Percentiles rank a stretch among this genome's conserved stretches.
Evolutionary conservation across 2,888 invertebrate genomes (phyloP).

Genomic region (Platerodrilus igneus): DNA sequence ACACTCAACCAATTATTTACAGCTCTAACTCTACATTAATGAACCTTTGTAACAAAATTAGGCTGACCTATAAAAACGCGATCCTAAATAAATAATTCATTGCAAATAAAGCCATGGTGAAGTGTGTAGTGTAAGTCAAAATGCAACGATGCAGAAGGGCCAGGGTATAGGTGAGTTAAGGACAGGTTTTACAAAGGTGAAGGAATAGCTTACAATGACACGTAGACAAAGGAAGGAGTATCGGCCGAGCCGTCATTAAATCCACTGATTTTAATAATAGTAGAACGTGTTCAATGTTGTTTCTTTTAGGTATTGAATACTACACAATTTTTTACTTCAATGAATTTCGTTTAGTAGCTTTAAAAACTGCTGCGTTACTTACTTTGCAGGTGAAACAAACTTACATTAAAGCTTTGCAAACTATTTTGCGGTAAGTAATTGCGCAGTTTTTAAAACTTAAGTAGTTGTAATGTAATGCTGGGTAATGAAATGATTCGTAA

Average conservation of each 20-base stretch:
- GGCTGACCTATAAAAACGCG: no score
- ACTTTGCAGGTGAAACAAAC: constrained; percentile 13
- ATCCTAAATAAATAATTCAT: constrained; percentile 22
- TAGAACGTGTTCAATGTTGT: constrained; percentile 41
- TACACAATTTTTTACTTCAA: no score
- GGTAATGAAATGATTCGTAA: constrained; percentile 31
- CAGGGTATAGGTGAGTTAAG: constrained; percentile 35
- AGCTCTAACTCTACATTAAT: no score
- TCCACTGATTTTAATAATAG: constrained; percentile 31
- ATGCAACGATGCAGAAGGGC: constrained; percentile 49
- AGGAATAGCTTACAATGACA: constrained; percentile 62
- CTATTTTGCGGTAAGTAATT: constrained; percentile 11
- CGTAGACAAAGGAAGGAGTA: constrained; percentile 72
- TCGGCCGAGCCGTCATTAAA: constrained; percentile 49
- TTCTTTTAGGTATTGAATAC: constrained; percentile 35
- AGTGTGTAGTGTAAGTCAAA: constrained; percentile 47
- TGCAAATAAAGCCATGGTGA: constrained; percentile 27
- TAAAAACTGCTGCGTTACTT: constrained; percentile 21
- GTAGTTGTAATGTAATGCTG: constrained; percentile 26
- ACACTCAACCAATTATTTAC: no score
- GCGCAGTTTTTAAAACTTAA: constrained; percentile 27
- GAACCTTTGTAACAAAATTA: no score
- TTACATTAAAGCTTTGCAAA: constrained; percentile 8
- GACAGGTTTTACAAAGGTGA: constrained; percentile 46
- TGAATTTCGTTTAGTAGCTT: constrained; percentile 16